These are phyloP conservation scores for Poicephalus meyeri DNA, from an alignment of 2,113 vertebrate genomes.

Conservation along the genomic window DNA sequence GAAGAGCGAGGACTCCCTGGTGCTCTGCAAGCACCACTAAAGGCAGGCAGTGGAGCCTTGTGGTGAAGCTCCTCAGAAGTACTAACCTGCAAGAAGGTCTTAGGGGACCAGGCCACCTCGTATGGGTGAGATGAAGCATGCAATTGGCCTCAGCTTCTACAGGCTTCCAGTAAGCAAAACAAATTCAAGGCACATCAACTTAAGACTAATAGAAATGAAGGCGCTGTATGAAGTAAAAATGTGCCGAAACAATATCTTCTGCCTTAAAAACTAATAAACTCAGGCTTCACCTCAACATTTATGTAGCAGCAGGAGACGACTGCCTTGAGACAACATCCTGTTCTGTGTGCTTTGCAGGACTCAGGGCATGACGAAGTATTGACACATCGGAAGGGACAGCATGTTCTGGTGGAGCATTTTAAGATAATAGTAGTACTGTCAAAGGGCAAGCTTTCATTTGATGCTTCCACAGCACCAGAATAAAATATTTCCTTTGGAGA, in stretches of 20 bases:
- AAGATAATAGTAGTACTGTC: conserved; percentile 38
- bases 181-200: neutral
- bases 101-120: neutral
- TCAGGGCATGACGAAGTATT: neutral
- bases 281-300: conserved; percentile 41
- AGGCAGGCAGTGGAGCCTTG: neutral
- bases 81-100: neutral
- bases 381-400: neutral
- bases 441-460: conserved; percentile 50
- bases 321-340: neutral
- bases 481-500: conserved; percentile 70
- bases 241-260: conserved; percentile 22
- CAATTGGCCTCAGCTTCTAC: neutral
- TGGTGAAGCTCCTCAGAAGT: neutral
- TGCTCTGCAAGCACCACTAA: neutral
- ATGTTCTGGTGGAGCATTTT: conserved; percentile 47
- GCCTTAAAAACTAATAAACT: conserved; percentile 41
- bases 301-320: conserved; percentile 7
- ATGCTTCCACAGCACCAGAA: conserved; percentile 3
- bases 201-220: conserved; percentile 3
- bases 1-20: neutral
- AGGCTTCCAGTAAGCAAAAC: conserved; percentile 18
- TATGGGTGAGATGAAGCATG: neutral
- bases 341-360: neutral
- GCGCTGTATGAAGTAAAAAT: neutral